Evolutionary conservation across 2,888 invertebrate species (phyloP).

Genomic region (Phaedon cochleariae): DNA sequence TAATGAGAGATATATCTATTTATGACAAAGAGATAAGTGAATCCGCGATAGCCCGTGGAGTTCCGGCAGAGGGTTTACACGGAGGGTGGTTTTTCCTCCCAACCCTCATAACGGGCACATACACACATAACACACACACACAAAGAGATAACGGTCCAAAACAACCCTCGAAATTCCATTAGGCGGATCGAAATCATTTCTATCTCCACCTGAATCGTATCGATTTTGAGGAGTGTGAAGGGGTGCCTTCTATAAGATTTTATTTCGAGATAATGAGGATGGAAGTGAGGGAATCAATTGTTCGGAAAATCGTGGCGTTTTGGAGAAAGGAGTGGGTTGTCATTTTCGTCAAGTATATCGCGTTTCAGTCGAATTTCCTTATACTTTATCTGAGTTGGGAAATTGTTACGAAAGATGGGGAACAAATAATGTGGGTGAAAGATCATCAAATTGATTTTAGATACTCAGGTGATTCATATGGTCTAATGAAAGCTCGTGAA

Average conservation of each 20-base stretch:
- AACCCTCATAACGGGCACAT: neutral
- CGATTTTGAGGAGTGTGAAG: neutral
- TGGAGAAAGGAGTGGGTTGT: neutral
- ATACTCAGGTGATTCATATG: too few species aligned
- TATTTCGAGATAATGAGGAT: neutral
- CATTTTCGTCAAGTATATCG: neutral
- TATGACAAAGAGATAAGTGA: neutral
- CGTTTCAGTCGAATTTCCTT: neutral
- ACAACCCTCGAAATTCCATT: slow-evolving; percentile 44
- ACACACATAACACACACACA: slow-evolving; percentile 31
- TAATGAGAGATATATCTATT: neutral
- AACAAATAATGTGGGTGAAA: too few species aligned
- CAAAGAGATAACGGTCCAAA: slow-evolving; percentile 38
- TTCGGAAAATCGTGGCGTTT: neutral
- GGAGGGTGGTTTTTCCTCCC: neutral
- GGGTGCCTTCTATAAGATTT: neutral
- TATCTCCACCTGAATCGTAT: slow-evolving; percentile 41
- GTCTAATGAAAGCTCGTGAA: too few species aligned
- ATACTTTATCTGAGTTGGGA: slow-evolving; percentile 12
- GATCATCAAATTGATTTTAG: too few species aligned
- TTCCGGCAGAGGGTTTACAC: neutral
- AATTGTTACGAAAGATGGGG: too few species aligned
- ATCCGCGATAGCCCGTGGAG: neutral
- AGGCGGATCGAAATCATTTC: slow-evolving; percentile 33
- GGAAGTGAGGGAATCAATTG: neutral